phyloP scores from a whole-genome alignment of 2,888 invertebrate species.

The Prenolepis imparis region DNA sequence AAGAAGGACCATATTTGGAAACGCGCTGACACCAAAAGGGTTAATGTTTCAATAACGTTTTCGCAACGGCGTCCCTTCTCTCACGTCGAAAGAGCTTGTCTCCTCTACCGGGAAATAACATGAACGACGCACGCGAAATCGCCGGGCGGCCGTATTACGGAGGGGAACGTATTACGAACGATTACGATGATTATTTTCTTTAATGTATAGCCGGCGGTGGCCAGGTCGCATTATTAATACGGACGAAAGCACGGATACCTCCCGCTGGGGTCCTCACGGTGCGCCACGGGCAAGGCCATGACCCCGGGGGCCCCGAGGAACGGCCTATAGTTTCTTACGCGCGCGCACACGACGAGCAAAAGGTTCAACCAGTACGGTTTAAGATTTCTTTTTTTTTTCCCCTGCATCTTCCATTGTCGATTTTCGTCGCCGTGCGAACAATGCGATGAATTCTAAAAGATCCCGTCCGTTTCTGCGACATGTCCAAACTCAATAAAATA shows the following conservation, averaged over 20 bases:
- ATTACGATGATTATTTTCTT: constrained; percentile 80
- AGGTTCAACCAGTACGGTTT: constrained; percentile 50
- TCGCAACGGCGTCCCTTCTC: constrained; percentile 21
- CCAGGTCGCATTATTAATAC: constrained; percentile 79
- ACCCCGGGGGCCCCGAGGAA: constrained; percentile 72
- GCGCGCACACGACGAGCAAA: constrained; percentile 59
- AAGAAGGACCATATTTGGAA: constrained; percentile 15
- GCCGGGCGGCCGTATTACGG: constrained; percentile 76
- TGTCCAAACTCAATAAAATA: not conserved
- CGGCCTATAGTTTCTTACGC: constrained; percentile 59
- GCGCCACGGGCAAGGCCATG: constrained; percentile 78
- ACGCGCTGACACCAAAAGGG: constrained; percentile 1
- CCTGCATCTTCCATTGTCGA: not conserved
- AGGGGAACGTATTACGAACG: constrained; percentile 79
- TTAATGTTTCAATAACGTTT: constrained; percentile 59
- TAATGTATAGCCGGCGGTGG: constrained; percentile 76
- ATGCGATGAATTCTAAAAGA: constrained; percentile 21
- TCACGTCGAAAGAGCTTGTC: constrained; percentile 48
- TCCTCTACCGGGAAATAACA: constrained; percentile 55
- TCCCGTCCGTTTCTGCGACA: not conserved
- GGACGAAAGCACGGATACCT: constrained; percentile 78
- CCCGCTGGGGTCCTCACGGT: constrained; percentile 82
- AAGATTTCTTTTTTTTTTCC: constrained; percentile 5
- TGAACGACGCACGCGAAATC: constrained; percentile 68
- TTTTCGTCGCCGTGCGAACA: constrained; percentile 36